These are phyloP conservation scores for Chrysoperla carnea DNA, from an alignment of 1,140 invertebrate genomes.

Conservation along the genomic window DNA sequence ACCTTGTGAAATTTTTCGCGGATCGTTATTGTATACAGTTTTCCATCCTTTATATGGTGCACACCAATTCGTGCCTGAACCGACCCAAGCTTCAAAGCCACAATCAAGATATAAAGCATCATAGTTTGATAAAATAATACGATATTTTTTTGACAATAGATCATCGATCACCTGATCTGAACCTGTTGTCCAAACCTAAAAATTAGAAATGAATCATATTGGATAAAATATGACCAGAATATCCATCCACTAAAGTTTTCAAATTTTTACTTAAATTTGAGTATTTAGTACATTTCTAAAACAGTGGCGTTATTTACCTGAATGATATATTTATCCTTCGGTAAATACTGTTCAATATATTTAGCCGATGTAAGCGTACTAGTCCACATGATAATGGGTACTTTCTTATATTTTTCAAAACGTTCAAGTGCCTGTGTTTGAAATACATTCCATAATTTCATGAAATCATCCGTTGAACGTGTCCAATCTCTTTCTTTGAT, in stretches of 20 bases:
- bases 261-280: too few species aligned
- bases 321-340: slow-evolving; percentile 59
- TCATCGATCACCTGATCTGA: slow-evolving; percentile 39
- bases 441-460: slow-evolving; percentile 60
- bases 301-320: slow-evolving; percentile 32
- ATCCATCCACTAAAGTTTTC: too few species aligned
- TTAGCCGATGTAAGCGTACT: slow-evolving; percentile 51
- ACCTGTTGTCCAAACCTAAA: slow-evolving; percentile 54
- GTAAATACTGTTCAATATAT: slow-evolving; percentile 44
- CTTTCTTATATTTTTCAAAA: slow-evolving; percentile 33
- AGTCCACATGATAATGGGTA: slow-evolving; percentile 64
- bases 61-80: slow-evolving; percentile 63
- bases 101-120: slow-evolving; percentile 73
- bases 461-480: slow-evolving; percentile 38
- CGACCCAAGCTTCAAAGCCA: slow-evolving; percentile 47
- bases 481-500: slow-evolving; percentile 33
- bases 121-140: slow-evolving; percentile 66
- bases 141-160: slow-evolving; percentile 48
- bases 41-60: slow-evolving; percentile 80
- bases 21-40: slow-evolving; percentile 61
- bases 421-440: slow-evolving; percentile 43
- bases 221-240: too few species aligned
- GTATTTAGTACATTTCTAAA: too few species aligned
- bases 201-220: too few species aligned
- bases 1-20: slow-evolving; percentile 29